Evolutionary conservation across 2,113 vertebrate genomes (phyloP).

Genomic region (Ophthalmolycus amberensis): DNA sequence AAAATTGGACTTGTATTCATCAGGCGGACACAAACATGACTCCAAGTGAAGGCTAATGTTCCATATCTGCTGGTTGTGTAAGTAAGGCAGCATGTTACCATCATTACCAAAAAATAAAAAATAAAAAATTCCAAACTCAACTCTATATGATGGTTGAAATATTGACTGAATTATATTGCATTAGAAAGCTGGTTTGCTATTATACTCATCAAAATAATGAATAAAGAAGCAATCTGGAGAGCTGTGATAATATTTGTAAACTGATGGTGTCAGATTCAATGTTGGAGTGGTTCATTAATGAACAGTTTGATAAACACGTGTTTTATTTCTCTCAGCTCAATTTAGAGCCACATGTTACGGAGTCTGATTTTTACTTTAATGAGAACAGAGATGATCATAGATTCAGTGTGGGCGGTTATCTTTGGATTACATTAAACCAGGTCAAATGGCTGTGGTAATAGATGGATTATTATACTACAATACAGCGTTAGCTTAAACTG

Average conservation of each 20-base stretch:
- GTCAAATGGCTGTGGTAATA: conserved; percentile 68
- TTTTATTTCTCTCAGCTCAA: conserved; percentile 29
- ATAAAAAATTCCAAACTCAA: neutral
- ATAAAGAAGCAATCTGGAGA: neutral
- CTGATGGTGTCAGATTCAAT: neutral
- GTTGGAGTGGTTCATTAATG: conserved; percentile 26
- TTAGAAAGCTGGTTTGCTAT: neutral
- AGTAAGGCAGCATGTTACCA: neutral
- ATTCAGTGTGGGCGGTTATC: conserved; percentile 63
- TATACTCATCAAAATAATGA: neutral
- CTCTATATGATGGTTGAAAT: too few species aligned
- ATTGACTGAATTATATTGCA: neutral
- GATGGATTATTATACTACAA: conserved; percentile 68
- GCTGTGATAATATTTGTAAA: neutral
- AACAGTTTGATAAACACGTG: conserved; percentile 36
- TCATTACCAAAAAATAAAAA: neutral
- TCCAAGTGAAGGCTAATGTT: neutral
- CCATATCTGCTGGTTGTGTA: neutral
- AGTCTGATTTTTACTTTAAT: conserved; percentile 64
- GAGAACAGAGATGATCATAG: conserved; percentile 63
- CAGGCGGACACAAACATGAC: neutral
- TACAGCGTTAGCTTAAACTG: conserved; percentile 61
- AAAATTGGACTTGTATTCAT: neutral
- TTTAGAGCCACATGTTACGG: conserved; percentile 34
- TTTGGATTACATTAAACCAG: conserved; percentile 72